Conservation (phyloP, 2,113 vertebrate genomes). For the Crotalus tigris region DNA sequence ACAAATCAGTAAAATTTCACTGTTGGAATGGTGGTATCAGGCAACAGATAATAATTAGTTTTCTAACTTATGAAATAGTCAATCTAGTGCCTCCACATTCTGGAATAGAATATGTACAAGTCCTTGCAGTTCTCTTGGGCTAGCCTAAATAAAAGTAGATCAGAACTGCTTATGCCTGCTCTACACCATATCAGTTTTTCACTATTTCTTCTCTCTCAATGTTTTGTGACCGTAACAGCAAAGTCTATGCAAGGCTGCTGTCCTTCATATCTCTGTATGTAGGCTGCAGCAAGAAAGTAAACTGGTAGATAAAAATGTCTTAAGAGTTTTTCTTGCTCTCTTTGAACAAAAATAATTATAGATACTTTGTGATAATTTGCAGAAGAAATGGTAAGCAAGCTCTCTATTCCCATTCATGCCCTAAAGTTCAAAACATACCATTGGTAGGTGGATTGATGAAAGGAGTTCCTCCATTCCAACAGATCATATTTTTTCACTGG, state of each 20-base stretch:
- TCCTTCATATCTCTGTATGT: not conserved
- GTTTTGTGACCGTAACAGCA: not conserved
- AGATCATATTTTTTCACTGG: not conserved
- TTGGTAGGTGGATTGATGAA: not conserved
- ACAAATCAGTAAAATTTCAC: not conserved
- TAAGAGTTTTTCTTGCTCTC: not conserved
- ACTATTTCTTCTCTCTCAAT: not conserved
- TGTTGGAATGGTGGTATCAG: not conserved
- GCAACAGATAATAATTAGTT: not conserved
- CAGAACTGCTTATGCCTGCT: not conserved
- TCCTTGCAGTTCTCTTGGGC: not conserved
- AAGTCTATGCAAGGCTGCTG: not conserved
- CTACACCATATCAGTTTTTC: not conserved
- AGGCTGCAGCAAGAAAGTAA: not conserved
- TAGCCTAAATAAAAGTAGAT: not conserved
- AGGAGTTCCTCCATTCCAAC: not conserved
- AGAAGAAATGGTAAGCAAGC: not conserved
- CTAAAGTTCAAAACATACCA: not conserved
- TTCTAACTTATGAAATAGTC: no score
- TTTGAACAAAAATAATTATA: not conserved
- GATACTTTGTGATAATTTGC: not conserved
- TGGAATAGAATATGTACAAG: not conserved
- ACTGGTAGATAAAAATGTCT: not conserved
- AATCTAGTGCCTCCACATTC: not conserved
- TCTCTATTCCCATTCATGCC: not conserved